Conservation (phyloP, 2,797 vertebrate species). For the Cercopithecus hamlyni region DNA sequence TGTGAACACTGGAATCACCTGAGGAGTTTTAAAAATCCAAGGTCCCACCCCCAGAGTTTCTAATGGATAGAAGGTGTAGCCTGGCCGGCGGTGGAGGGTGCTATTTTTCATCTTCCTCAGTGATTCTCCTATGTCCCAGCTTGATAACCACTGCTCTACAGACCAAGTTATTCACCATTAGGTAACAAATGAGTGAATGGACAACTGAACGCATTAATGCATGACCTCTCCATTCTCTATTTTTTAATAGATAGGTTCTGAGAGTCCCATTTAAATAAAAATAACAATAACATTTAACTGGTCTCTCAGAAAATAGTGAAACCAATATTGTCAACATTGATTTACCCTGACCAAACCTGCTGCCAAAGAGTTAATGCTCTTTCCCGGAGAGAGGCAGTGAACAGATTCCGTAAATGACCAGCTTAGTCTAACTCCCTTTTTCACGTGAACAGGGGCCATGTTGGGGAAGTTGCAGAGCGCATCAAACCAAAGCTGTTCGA, state of each 20-base stretch:
- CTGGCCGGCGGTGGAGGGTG: rapidly evolving
- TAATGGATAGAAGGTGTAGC: background rate
- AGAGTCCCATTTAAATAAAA: constrained; percentile 38
- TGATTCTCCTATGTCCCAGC: background rate
- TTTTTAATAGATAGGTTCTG: background rate
- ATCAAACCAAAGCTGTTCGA: background rate
- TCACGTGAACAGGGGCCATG: rapidly evolving
- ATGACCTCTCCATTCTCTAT: background rate
- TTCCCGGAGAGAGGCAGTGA: background rate
- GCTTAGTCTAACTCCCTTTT: background rate
- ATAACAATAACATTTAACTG: constrained; percentile 32
- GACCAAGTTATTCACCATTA: background rate
- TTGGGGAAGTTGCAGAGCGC: rapidly evolving
- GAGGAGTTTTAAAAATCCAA: background rate
- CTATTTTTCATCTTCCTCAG: background rate
- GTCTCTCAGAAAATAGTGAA: constrained; percentile 32
- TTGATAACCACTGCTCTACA: background rate
- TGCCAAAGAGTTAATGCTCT: constrained; percentile 36
- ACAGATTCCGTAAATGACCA: background rate
- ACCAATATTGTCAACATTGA: constrained; percentile 47
- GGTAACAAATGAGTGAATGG: background rate
- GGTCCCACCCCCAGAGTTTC: background rate
- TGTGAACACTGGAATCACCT: background rate
- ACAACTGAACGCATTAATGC: background rate
- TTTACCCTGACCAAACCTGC: constrained; percentile 8